Percentiles rank a stretch among this genome's conserved stretches.
These are phyloP conservation scores for Penelope pileata DNA, from an alignment of 2,113 vertebrate genomes.

Conservation along the genomic window DNA sequence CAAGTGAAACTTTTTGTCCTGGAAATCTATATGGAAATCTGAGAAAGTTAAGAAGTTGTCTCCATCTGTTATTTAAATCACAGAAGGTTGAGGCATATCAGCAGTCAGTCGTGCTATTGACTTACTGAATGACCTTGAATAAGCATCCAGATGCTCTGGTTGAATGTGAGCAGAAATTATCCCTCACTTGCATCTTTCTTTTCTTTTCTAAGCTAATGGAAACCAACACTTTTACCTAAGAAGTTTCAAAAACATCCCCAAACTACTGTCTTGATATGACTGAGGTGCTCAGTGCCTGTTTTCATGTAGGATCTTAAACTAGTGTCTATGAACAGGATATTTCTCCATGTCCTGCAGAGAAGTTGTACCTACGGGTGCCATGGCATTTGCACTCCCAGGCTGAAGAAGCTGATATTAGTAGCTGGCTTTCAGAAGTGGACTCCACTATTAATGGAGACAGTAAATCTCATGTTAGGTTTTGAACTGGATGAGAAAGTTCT, in stretches of 20 bases:
- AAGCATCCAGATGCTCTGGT: neutral
- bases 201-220: neutral
- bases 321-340: fast-evolving
- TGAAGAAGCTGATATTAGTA: neutral
- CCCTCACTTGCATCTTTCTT: neutral
- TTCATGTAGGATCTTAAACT: neutral
- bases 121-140: neutral
- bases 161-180: neutral
- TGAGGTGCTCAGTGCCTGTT: fast-evolving
- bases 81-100: neutral
- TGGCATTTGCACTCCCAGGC: neutral
- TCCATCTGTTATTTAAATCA: neutral
- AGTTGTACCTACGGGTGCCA: neutral
- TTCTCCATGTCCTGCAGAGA: neutral
- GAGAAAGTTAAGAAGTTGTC: neutral
- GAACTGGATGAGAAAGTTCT: neutral
- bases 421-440: neutral
- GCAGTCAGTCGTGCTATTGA: neutral
- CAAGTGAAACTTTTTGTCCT: neutral
- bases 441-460: neutral
- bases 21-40: neutral
- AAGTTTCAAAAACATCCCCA: neutral
- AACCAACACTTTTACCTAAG: neutral
- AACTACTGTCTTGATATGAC: neutral
- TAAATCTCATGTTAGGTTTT: neutral